Percentiles rank a stretch among this genome's conserved stretches.
Evolutionary conservation across 2,888 invertebrate genomes (phyloP).

Genomic region (Onchidella celtica): DNA sequence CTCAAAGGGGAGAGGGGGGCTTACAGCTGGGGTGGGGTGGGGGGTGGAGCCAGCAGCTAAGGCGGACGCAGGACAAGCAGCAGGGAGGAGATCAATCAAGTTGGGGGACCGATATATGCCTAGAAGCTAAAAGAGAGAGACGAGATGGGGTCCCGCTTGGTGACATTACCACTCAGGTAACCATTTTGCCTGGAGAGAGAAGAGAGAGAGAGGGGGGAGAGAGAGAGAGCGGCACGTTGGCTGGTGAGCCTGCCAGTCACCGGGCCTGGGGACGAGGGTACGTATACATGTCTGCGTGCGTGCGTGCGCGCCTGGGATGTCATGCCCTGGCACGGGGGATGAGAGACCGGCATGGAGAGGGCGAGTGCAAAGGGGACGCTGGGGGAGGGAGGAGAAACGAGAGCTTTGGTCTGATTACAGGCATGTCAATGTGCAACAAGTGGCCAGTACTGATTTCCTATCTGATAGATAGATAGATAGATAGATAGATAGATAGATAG

Average conservation of each 20-base stretch:
- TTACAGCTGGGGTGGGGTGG: background rate
- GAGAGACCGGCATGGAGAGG: background rate
- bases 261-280: no score
- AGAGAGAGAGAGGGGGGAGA: background rate
- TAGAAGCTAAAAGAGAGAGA: background rate
- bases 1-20: background rate
- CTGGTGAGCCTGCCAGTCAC: no score
- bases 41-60: no score
- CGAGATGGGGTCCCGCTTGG: background rate
- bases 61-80: background rate
- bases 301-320: no score
- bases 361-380: background rate
- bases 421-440: no score
- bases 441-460: no score
- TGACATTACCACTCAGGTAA: background rate
- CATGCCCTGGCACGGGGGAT: no score
- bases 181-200: background rate
- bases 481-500: no score
- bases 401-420: no score
- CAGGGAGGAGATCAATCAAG: conserved; percentile 2
- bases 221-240: no score
- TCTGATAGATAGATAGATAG: no score
- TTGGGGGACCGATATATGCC: background rate
- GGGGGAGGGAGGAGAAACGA: background rate
- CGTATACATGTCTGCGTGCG: no score